Conservation (phyloP, 2,888 invertebrate species). For the Eudasyphora cyanicolor region DNA sequence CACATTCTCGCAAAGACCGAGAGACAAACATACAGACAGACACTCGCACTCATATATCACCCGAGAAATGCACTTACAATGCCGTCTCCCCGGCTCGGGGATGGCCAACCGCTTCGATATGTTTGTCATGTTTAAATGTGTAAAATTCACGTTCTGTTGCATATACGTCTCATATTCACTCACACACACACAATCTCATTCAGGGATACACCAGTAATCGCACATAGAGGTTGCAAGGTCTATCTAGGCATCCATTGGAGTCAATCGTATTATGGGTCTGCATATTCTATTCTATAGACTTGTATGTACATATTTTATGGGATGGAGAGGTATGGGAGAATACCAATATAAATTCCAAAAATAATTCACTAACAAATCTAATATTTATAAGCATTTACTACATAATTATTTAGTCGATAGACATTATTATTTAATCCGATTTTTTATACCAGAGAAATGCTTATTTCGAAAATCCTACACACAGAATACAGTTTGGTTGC, state of each 20-base stretch:
- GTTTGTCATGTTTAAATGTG: slow-evolving; percentile 60
- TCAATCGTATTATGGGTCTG: slow-evolving; percentile 1
- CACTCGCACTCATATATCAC: not conserved
- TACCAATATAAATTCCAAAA: not conserved
- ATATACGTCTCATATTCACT: not conserved
- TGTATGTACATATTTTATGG: not conserved
- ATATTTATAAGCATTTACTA: too few species aligned
- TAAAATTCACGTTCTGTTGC: slow-evolving; percentile 50
- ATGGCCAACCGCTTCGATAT: slow-evolving; percentile 44
- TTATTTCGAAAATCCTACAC: too few species aligned
- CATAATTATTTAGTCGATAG: too few species aligned
- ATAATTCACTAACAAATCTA: not conserved
- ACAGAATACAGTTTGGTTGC: too few species aligned
- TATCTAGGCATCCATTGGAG: slow-evolving; percentile 30
- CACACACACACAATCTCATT: not conserved
- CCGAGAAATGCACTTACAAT: slow-evolving; percentile 11
- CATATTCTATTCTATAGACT: not conserved
- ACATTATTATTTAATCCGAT: too few species aligned
- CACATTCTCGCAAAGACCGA: too few species aligned
- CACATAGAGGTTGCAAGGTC: slow-evolving; percentile 44
- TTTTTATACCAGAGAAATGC: too few species aligned
- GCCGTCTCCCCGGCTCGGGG: not conserved
- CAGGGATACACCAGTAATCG: not conserved
- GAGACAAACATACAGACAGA: not conserved
- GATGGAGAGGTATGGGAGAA: not conserved